Conservation (phyloP, 37 sponge, comb jelly and placozoan species). For the Geodia barretti region DNA sequence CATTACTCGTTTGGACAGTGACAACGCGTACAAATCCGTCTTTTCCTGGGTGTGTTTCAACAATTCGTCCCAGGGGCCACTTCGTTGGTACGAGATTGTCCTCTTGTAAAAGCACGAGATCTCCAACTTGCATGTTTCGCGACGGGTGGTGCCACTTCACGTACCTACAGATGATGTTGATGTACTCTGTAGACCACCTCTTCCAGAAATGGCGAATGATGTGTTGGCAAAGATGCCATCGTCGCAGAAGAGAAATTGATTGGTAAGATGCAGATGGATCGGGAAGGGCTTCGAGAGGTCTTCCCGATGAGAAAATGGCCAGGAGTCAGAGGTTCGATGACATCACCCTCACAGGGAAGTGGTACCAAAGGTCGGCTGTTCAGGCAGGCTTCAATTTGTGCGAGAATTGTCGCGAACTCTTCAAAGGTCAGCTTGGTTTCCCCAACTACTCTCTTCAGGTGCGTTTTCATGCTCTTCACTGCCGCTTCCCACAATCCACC, state of each 20-base stretch:
- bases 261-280: no score
- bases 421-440: constrained; percentile 27
- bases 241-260: no score
- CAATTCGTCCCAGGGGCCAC: constrained; percentile 31
- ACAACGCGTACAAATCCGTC: constrained; percentile 16
- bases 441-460: not conserved
- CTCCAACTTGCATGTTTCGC: constrained; percentile 4
- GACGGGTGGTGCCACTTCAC: constrained; percentile 11
- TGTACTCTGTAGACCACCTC: constrained; percentile 27
- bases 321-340: no score
- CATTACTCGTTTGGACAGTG: not conserved
- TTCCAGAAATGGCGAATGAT: no score
- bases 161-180: not conserved
- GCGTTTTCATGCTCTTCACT: constrained; percentile 3
- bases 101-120: constrained; percentile 8
- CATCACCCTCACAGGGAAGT: constrained; percentile 20
- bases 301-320: no score
- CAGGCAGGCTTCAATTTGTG: constrained; percentile 37
- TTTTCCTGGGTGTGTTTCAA: constrained; percentile 8
- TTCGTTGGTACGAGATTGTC: constrained; percentile 9
- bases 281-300: no score
- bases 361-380: constrained; percentile 38
- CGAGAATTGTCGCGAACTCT: constrained; percentile 38
- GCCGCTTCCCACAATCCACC: constrained; percentile 25
- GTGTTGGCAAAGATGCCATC: no score